Percentiles rank a stretch among this genome's conserved stretches.
Evolutionary conservation across 2,797 vertebrate species (phyloP).

Genomic region (Channa striata): DNA sequence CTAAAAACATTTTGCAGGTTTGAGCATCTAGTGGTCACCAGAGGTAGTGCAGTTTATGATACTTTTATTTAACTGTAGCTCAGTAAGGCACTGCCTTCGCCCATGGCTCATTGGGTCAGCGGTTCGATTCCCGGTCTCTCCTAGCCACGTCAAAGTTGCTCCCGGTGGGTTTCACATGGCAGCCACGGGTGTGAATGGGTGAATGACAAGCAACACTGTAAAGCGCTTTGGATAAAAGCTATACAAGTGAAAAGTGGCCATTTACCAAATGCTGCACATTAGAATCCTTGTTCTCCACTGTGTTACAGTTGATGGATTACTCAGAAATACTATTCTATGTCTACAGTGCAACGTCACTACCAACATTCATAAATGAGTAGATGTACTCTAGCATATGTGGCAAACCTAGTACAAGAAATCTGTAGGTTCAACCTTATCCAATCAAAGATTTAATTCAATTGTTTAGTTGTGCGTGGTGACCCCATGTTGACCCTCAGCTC

Average conservation of each 20-base stretch:
- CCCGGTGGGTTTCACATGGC: too few relatives aligned
- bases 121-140: too few relatives aligned
- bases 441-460: constrained; percentile 56
- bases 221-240: too few relatives aligned
- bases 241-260: too few relatives aligned
- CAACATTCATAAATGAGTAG: constrained; percentile 38
- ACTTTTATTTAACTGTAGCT: too few relatives aligned
- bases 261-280: constrained; percentile 13
- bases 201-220: too few relatives aligned
- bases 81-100: too few relatives aligned
- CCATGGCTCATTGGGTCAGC: too few relatives aligned
- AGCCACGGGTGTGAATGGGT: too few relatives aligned
- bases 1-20: neutral
- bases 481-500: constrained; percentile 52
- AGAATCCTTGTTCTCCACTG: neutral
- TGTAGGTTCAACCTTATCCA: constrained; percentile 34
- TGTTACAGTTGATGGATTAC: constrained; percentile 7
- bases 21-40: constrained; percentile 37
- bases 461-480: constrained; percentile 49
- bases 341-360: constrained; percentile 5
- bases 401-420: constrained; percentile 41
- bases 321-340: constrained; percentile 2
- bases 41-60: constrained; percentile 6
- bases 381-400: constrained; percentile 15
- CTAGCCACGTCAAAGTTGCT: too few relatives aligned